Evolutionary conservation across 2,888 invertebrate species (phyloP), one percentile per base, ranked within the genome.

Genomic region (Hyppa rectilinea): DNA sequence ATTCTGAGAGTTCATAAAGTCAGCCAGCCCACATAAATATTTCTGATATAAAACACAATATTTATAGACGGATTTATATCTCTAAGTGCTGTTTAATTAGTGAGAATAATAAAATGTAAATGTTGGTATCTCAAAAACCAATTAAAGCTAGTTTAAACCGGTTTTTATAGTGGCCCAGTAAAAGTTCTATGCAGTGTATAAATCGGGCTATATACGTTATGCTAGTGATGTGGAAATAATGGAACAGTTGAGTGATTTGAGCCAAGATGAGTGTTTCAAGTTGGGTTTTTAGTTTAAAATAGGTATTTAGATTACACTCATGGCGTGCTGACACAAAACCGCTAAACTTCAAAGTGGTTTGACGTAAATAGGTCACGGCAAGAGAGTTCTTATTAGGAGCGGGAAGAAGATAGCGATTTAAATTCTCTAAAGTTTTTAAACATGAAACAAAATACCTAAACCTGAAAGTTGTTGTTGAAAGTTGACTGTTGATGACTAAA

Each of bases 11-110:
- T 67, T 67, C 72, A 67, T 61, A 45, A 71, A 61, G 59, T 60
- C 80, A 45, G 66, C 38, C 80, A 45, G 66, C 38, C 55, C 38
- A 78, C 78, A 78, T 64, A 64, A 81, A 82, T 72, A 82, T 82
- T 78, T 67, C 67, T 52, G 52, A 50, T 31, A 67, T 59, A 71
- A 82, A 64, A 71, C 60, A 66, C 67, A 60, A 67, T 82, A 78
- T 78, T 67, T 67, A 79, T 82, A 67, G 45, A 78, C 34, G 17
- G 34, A 29, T 58, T 78, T 59, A 62, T 68, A 62, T 63, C 65
- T 56, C 65, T 80, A 49, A 83, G 58, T 71, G 71, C 56, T 64
- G 64, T 81, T 80, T 75, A 80, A 83, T 80, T 81, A 69, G 66
- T 61, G 45, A 63, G 53, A 49, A 80, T 58, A 65, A 61, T 65